phyloP scores from a whole-genome alignment of 2,113 vertebrate genomes.

The Turnix velox region DNA sequence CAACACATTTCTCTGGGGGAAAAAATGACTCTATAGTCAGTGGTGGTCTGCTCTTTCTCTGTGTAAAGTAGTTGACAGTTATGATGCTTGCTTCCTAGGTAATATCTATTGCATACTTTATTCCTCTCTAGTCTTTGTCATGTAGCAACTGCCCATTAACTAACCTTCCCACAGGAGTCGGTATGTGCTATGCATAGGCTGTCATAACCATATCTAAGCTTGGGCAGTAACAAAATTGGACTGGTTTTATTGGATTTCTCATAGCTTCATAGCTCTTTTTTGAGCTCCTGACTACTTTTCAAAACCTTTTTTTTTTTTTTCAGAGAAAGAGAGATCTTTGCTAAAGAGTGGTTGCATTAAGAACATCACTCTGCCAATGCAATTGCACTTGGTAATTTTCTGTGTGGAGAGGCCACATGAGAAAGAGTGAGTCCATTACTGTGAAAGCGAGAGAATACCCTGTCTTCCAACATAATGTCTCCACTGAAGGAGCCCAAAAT shows the following conservation, averaged over 20 bases:
- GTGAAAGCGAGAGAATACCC: neutral
- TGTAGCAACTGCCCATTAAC: neutral
- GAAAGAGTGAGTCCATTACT: neutral
- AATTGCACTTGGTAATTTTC: conserved; percentile 14
- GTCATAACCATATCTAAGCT: neutral
- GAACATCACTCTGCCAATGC: neutral
- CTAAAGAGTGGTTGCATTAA: neutral
- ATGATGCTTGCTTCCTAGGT: neutral
- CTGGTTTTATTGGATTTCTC: neutral
- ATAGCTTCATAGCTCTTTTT: neutral
- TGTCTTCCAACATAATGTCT: neutral
- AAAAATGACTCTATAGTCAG: neutral
- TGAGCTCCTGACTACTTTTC: neutral
- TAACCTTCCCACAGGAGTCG: neutral
- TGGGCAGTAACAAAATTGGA: neutral
- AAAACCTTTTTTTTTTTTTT: neutral
- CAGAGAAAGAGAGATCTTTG: neutral
- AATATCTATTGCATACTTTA: neutral
- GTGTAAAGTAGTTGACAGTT: neutral
- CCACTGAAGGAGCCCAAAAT: neutral
- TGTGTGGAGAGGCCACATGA: neutral
- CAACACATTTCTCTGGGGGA: neutral
- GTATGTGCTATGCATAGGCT: neutral
- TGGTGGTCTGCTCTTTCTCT: neutral
- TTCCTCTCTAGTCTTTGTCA: neutral